Percentiles rank a stretch among this genome's conserved stretches.
Conservation (phyloP, 2,888 invertebrate genomes). For the Colletes collaris region DNA sequence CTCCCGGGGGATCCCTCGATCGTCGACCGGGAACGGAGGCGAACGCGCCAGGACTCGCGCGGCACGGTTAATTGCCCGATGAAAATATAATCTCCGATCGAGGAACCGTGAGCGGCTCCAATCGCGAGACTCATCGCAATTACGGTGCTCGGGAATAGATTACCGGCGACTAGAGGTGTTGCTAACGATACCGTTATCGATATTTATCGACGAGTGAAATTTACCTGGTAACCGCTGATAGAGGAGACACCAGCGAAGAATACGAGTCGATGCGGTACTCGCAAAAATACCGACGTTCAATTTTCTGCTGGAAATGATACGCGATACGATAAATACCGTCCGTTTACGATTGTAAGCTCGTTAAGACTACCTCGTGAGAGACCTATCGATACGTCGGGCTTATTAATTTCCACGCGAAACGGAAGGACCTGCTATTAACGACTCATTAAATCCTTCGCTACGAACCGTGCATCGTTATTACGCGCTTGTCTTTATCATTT, state of each 20-base stretch:
- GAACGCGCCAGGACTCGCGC: background rate
- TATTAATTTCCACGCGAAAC: conserved; percentile 36
- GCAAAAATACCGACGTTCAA: too few relatives aligned
- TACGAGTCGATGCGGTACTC: too few relatives aligned
- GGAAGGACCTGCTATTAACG: background rate
- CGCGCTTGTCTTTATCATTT: too few relatives aligned
- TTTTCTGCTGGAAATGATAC: too few relatives aligned
- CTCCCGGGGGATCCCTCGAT: background rate
- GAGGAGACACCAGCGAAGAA: too few relatives aligned
- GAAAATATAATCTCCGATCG: background rate
- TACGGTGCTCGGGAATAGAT: background rate
- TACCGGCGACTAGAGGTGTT: background rate
- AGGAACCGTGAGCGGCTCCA: background rate
- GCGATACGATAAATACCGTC: too few relatives aligned
- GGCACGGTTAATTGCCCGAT: background rate
- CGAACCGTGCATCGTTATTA: conserved; percentile 16
- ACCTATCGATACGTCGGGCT: conserved; percentile 32
- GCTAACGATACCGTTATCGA: conserved; percentile 11
- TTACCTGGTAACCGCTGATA: background rate
- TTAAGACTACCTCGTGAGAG: conserved; percentile 15
- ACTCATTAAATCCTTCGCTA: conserved; percentile 29
- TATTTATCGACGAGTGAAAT: conserved; percentile 7
- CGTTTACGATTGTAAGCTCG: conserved; percentile 13
- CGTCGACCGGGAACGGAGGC: background rate
- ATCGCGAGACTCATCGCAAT: background rate